phyloP scores from a whole-genome alignment of 2,888 invertebrate genomes.

The Caenorhabditis virilis region DNA sequence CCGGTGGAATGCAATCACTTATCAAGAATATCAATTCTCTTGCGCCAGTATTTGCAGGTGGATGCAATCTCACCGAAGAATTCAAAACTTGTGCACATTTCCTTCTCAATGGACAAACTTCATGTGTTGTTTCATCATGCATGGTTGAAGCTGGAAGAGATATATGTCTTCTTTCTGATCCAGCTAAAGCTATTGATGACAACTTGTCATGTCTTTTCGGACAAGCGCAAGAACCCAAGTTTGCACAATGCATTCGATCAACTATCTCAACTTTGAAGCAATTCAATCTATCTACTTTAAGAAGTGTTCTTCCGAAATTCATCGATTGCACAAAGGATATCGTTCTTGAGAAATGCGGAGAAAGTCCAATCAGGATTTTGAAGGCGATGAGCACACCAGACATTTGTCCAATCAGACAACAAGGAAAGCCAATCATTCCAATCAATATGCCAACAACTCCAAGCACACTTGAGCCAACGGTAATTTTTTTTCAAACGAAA shows the following conservation, averaged over 20 bases:
- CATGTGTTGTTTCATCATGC: slow-evolving; percentile 62
- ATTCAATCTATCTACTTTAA: slow-evolving; percentile 57
- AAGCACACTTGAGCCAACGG: slow-evolving; percentile 10
- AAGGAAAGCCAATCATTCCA: slow-evolving; percentile 36
- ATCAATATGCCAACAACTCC: slow-evolving; percentile 19
- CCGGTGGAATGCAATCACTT: slow-evolving; percentile 55
- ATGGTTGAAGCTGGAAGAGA: slow-evolving; percentile 62
- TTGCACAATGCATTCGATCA: slow-evolving; percentile 63
- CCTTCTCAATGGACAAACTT: slow-evolving; percentile 39
- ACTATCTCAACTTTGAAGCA: slow-evolving; percentile 63
- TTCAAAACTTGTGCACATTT: slow-evolving; percentile 49
- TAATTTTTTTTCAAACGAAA: slow-evolving; percentile 2
- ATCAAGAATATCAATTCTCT: slow-evolving; percentile 65
- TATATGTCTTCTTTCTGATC: slow-evolving; percentile 61
- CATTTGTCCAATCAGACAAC: slow-evolving; percentile 45
- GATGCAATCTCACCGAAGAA: slow-evolving; percentile 60
- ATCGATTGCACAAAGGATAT: slow-evolving; percentile 63
- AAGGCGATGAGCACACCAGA: slow-evolving; percentile 56
- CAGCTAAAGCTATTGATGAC: slow-evolving; percentile 62
- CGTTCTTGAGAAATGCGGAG: slow-evolving; percentile 60
- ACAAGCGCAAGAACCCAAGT: slow-evolving; percentile 60
- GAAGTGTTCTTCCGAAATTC: slow-evolving; percentile 60
- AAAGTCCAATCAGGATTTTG: slow-evolving; percentile 54
- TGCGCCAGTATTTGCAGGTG: slow-evolving; percentile 65
- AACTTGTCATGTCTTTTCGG: slow-evolving; percentile 63